These are phyloP conservation scores for Laodelphax striatellus DNA, from an alignment of 1,140 invertebrate species.

Conservation along the genomic window DNA sequence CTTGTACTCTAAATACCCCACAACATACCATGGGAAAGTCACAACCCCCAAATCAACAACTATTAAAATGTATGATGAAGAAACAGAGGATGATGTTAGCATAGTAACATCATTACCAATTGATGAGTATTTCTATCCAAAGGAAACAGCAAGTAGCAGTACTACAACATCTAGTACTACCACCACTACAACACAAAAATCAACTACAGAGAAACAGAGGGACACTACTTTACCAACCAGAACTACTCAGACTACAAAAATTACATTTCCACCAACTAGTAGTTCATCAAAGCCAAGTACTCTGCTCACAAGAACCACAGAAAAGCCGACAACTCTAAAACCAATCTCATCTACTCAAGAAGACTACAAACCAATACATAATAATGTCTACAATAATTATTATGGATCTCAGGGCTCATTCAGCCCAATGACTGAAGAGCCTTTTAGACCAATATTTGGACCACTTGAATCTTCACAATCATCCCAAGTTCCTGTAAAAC, in stretches of 20 bases:
- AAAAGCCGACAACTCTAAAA: background rate
- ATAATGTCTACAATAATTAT: background rate
- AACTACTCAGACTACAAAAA: slow-evolving; percentile 11
- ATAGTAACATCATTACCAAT: slow-evolving; percentile 19
- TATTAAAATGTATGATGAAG: background rate
- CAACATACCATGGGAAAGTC: too few species aligned
- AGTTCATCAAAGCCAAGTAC: slow-evolving; percentile 14
- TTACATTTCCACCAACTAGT: slow-evolving; percentile 17
- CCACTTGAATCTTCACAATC: slow-evolving; percentile 7
- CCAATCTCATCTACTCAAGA: background rate
- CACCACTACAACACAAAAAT: background rate
- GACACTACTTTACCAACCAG: background rate
- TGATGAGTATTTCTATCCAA: slow-evolving; percentile 14
- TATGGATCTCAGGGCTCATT: slow-evolving; percentile 2
- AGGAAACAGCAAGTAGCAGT: background rate
- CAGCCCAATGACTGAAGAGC: slow-evolving; percentile 17
- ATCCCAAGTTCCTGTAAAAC: background rate
- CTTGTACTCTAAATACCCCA: background rate
- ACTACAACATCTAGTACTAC: background rate
- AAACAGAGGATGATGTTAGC: slow-evolving; percentile 5
- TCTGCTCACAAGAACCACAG: background rate
- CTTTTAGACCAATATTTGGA: slow-evolving; percentile 28
- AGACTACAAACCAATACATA: background rate
- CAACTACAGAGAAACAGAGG: background rate
- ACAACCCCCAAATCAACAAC: background rate